These are phyloP conservation scores for Cheilosia urbana DNA, from an alignment of 2,888 invertebrate species.

Conservation along the genomic window DNA sequence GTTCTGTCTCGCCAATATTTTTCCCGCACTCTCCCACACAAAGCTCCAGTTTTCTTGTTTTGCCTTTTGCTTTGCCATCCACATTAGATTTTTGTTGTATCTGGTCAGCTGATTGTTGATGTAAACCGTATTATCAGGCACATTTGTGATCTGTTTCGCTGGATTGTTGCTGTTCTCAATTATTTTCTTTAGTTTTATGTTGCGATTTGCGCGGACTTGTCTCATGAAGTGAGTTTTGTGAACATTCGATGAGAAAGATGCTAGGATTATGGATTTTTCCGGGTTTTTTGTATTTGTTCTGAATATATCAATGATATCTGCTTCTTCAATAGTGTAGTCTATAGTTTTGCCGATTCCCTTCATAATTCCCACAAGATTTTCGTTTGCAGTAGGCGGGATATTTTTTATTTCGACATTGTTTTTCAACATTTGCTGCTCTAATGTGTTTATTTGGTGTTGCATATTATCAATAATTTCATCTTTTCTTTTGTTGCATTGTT, in stretches of 20 bases:
- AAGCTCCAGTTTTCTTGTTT: constrained; percentile 35
- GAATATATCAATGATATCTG: constrained; percentile 20
- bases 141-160: background rate
- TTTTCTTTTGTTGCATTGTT: constrained; percentile 33
- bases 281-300: constrained; percentile 36
- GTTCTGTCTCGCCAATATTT: constrained; percentile 18
- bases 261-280: constrained; percentile 28
- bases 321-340: background rate
- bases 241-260: constrained; percentile 7
- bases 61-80: constrained; percentile 34
- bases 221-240: constrained; percentile 1
- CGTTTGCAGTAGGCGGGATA: constrained; percentile 8
- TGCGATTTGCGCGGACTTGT: constrained; percentile 6
- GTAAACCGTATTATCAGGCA: constrained; percentile 23
- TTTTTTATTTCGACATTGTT: constrained; percentile 43
- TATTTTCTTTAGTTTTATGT: constrained; percentile 11
- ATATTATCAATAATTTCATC: constrained; percentile 25
- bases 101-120: constrained; percentile 40
- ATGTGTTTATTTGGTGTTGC: too few relatives aligned
- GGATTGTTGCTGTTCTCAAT: constrained; percentile 8
- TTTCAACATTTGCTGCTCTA: too few relatives aligned
- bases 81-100: constrained; percentile 19
- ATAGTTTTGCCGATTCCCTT: constrained; percentile 32
- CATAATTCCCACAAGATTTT: constrained; percentile 26
- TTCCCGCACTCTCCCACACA: constrained; percentile 42